Conservation (phyloP, 2,113 vertebrate species). For the Sula dactylatra region DNA sequence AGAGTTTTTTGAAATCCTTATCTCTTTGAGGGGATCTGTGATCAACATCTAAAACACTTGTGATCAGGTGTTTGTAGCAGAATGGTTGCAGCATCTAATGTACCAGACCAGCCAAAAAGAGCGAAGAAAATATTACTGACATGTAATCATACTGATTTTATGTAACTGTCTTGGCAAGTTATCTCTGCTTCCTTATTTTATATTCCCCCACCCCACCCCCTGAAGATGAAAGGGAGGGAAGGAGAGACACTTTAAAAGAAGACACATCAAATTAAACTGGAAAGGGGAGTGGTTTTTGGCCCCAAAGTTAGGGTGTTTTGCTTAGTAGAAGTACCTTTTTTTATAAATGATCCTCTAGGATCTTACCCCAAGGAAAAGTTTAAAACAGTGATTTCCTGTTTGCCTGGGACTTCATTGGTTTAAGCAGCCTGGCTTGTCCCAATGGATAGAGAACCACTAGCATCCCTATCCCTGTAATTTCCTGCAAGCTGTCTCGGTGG, state of each 20-base stretch:
- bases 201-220: not conserved
- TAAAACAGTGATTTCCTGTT: constrained; percentile 35
- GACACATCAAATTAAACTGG: not conserved
- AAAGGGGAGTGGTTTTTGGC: not conserved
- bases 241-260: not conserved
- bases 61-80: constrained; percentile 36
- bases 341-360: not conserved
- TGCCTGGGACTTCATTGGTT: not conserved
- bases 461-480: constrained; percentile 45
- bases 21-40: constrained; percentile 33
- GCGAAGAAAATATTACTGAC: not conserved
- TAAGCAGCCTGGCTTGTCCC: not conserved
- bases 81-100: not conserved
- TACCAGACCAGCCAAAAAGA: not conserved
- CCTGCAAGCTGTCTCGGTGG: constrained; percentile 11
- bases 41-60: constrained; percentile 19
- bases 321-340: not conserved
- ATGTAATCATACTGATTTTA: not conserved
- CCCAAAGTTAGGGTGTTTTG: not conserved
- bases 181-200: not conserved
- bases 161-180: not conserved
- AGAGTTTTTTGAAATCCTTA: constrained; percentile 20
- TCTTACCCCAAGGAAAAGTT: constrained; percentile 9
- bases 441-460: not conserved
- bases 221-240: not conserved